These are phyloP conservation scores for Calliphora vomitoria DNA, from an alignment of 2,888 invertebrate species.

Conservation along the genomic window DNA sequence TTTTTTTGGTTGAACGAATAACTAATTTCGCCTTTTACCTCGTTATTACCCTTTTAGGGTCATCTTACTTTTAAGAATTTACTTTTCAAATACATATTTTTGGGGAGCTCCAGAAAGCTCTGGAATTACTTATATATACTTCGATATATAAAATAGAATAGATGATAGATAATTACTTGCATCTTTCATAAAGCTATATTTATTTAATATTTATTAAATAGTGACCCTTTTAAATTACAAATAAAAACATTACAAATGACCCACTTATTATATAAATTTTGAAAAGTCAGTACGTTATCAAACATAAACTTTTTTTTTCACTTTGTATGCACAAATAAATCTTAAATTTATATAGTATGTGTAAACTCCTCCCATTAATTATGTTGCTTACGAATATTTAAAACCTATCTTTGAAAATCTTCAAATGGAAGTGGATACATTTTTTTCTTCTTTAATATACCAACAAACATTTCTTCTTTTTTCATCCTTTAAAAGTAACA, in stretches of 20 bases:
- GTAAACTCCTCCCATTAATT: constrained; percentile 22
- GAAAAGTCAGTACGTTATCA: background rate
- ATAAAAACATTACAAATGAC: background rate
- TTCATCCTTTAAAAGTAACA: background rate
- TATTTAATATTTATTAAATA: too few species aligned
- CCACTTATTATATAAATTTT: background rate
- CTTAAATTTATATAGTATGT: background rate
- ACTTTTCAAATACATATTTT: too few species aligned
- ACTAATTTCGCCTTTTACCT: too few species aligned
- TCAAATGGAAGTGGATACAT: background rate
- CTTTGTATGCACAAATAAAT: background rate
- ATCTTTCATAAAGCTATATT: too few species aligned
- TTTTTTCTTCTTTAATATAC: background rate
- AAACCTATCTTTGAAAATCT: background rate
- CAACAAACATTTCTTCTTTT: background rate
- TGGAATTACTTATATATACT: too few species aligned
- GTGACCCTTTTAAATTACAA: too few species aligned
- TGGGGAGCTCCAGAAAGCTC: too few species aligned
- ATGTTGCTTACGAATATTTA: constrained; percentile 22
- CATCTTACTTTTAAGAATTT: too few species aligned
- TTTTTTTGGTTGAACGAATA: too few species aligned
- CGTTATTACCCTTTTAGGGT: too few species aligned
- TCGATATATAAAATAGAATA: too few species aligned
- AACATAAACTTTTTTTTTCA: background rate
- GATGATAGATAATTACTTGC: too few species aligned